Conservation (phyloP, 2,797 vertebrate species). For the Anas georgica region DNA sequence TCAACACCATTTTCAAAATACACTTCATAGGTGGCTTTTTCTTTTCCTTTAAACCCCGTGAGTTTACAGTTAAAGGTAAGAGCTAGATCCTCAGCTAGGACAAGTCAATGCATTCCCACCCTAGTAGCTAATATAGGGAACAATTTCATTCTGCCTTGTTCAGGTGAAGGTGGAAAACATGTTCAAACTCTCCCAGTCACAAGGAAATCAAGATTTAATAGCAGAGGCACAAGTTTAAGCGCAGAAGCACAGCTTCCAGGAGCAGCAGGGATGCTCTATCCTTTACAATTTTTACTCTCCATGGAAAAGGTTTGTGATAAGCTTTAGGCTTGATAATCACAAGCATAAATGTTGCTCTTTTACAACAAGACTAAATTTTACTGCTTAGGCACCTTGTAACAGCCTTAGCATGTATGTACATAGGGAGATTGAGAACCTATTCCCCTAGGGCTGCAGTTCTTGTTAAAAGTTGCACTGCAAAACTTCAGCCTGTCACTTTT, state of each 20-base stretch:
- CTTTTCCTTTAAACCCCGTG: neutral
- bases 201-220: neutral
- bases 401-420: accelerated
- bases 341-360: neutral
- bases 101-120: neutral
- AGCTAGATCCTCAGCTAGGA: neutral
- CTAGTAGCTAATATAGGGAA: neutral
- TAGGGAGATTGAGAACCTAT: neutral
- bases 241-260: neutral
- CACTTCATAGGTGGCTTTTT: neutral
- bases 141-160: neutral
- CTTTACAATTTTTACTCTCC: neutral
- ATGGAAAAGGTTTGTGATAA: neutral
- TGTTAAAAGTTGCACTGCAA: accelerated
- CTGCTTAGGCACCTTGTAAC: neutral
- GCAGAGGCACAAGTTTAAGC: neutral
- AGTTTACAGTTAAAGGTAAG: neutral
- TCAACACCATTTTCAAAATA: neutral
- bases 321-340: neutral
- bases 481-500: neutral
- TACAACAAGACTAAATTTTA: neutral
- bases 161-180: neutral
- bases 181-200: neutral
- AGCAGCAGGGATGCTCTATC: neutral
- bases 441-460: neutral